phyloP scores from a whole-genome alignment of 2,888 invertebrate genomes.

The Melanostoma mellinum region DNA sequence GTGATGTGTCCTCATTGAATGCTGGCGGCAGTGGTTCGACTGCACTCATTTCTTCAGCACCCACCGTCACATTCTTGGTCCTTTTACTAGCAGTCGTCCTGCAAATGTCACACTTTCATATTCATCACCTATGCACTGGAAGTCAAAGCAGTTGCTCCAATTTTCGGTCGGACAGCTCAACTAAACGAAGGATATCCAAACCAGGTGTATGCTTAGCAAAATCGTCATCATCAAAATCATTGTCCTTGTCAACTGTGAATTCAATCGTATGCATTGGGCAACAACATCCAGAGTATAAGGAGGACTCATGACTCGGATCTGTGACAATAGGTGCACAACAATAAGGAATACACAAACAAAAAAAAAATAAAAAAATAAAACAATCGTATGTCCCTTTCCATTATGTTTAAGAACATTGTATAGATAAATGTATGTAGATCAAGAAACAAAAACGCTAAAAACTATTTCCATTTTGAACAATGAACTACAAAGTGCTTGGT shows the following conservation, averaged over 20 bases:
- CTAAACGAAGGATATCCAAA: constrained; percentile 57
- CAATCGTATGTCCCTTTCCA: constrained; percentile 26
- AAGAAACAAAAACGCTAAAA: constrained; percentile 6
- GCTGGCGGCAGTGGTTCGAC: constrained; percentile 73
- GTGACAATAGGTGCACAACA: constrained; percentile 40
- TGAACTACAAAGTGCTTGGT: constrained; percentile 49
- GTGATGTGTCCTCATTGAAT: constrained; percentile 77
- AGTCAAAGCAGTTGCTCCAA: not conserved
- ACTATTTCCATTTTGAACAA: constrained; percentile 37
- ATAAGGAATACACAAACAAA: constrained; percentile 32
- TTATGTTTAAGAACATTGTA: constrained; percentile 45
- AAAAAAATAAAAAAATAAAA: constrained; percentile 15
- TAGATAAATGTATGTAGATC: constrained; percentile 23
- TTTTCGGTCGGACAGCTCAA: constrained; percentile 10
- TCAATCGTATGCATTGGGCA: constrained; percentile 41
- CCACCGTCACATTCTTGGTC: constrained; percentile 56
- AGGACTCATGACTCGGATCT: constrained; percentile 63
- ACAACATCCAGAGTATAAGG: constrained; percentile 34
- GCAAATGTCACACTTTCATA: constrained; percentile 68
- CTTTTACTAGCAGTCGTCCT: constrained; percentile 58
- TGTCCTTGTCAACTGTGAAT: constrained; percentile 31
- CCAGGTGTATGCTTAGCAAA: constrained; percentile 45
- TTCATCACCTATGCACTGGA: constrained; percentile 63
- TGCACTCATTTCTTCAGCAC: constrained; percentile 68
- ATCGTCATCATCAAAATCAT: constrained; percentile 27